Conservation (phyloP, 2,888 invertebrate species). For the Sphaeridia pumilis region DNA sequence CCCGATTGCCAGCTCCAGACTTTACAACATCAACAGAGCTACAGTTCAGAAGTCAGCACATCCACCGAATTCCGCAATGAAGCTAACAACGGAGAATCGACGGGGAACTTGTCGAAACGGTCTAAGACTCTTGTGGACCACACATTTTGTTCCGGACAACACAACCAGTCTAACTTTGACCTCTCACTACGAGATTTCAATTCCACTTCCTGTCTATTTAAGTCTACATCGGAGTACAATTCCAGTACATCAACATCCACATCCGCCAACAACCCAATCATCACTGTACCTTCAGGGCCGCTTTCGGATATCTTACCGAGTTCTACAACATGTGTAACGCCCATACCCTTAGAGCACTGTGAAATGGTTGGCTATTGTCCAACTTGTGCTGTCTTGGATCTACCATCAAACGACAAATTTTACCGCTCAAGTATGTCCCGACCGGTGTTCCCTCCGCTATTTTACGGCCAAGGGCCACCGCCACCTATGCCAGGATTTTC, state of each 20-base stretch:
- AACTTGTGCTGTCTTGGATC: constrained; percentile 17
- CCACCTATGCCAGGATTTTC: constrained; percentile 17
- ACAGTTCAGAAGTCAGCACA: not conserved
- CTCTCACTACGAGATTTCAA: too few species aligned
- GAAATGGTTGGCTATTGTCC: constrained; percentile 14
- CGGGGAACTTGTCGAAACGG: too few species aligned
- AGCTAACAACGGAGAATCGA: too few species aligned
- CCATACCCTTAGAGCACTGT: constrained; percentile 4
- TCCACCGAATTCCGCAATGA: too few species aligned
- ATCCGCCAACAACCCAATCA: not conserved
- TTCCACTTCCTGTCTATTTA: not conserved
- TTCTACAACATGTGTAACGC: not conserved
- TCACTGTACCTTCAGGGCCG: not conserved
- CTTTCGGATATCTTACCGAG: not conserved
- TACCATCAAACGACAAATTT: constrained; percentile 17
- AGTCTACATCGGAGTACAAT: not conserved
- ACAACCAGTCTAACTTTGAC: too few species aligned
- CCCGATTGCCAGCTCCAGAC: constrained; percentile 14
- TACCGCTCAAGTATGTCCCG: constrained; percentile 12
- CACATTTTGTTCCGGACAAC: too few species aligned
- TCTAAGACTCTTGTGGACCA: too few species aligned
- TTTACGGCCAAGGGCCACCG: constrained; percentile 15
- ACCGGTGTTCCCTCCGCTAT: constrained; percentile 19
- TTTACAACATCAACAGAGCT: constrained; percentile 9
- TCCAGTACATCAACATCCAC: too few species aligned